phyloP scores from a whole-genome alignment of 2,113 vertebrate genomes.

The Lota lota region DNA sequence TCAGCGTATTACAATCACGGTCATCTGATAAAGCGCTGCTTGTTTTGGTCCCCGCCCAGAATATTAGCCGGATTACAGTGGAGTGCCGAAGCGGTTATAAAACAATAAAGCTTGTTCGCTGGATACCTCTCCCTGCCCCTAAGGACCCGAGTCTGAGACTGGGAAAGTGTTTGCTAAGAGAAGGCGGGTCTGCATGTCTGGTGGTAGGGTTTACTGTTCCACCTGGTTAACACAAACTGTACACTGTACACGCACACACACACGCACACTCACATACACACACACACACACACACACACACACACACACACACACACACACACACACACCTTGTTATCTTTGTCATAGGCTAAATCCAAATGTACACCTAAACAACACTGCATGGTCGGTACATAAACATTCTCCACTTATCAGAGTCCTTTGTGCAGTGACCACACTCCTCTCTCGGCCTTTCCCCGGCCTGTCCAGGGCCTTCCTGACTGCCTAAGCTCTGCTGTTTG shows the following conservation, averaged over 20 bases:
- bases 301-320: conserved; percentile 11
- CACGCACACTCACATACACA: background rate
- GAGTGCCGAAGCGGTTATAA: conserved; percentile 58
- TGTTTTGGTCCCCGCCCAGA: conserved; percentile 69
- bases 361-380: conserved; percentile 51
- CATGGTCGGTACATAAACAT: conserved; percentile 43
- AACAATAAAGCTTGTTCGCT: conserved; percentile 52
- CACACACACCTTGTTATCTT: conserved; percentile 47
- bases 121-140: conserved; percentile 40
- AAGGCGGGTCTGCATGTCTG: conserved; percentile 56
- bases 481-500: conserved; percentile 48
- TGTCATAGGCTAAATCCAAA: conserved; percentile 41
- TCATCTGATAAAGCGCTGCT: conserved; percentile 65
- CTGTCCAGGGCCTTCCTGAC: conserved; percentile 23
- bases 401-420: conserved; percentile 39
- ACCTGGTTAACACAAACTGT: conserved; percentile 43
- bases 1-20: conserved; percentile 55
- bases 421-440: conserved; percentile 43
- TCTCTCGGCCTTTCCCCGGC: conserved; percentile 48
- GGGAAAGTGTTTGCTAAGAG: conserved; percentile 52
- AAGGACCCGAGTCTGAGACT: conserved; percentile 52
- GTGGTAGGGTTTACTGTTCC: conserved; percentile 32
- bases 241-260: background rate
- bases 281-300: conserved; percentile 1
- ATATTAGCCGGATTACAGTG: conserved; percentile 52